These are phyloP conservation scores for Quadroppia sp. DNA, from an alignment of 2,888 invertebrate species.

Conservation along the genomic window DNA sequence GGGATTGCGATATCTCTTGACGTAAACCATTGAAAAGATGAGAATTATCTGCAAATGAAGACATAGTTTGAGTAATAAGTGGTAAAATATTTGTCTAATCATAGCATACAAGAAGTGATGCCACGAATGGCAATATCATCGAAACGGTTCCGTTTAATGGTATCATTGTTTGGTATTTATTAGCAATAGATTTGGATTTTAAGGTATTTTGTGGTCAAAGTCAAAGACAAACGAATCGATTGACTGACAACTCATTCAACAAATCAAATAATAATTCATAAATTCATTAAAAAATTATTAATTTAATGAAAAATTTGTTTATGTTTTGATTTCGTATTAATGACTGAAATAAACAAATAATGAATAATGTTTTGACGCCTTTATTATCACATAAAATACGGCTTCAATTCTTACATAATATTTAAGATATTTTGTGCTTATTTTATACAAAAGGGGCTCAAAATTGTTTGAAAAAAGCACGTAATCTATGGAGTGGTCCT, in stretches of 20 bases:
- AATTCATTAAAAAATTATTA: not conserved
- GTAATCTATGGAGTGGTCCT: not conserved
- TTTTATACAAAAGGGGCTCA: not conserved
- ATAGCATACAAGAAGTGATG: slow-evolving; percentile 22
- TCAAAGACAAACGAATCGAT: not conserved
- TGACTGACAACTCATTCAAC: not conserved
- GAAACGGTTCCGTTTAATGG: slow-evolving; percentile 38
- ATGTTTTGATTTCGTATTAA: not conserved
- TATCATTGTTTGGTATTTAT: slow-evolving; percentile 46
- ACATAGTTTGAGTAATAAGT: not conserved
- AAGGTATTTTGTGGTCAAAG: not conserved
- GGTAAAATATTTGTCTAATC: not conserved
- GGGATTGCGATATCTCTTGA: slow-evolving; percentile 52
- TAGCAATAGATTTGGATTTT: not conserved
- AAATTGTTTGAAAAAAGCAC: not conserved
- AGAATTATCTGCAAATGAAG: slow-evolving; percentile 51
- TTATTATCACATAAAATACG: not conserved
- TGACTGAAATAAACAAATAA: not conserved
- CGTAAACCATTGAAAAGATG: slow-evolving; percentile 52
- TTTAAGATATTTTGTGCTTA: not conserved
- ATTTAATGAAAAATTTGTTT: not conserved
- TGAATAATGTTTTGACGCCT: not conserved
- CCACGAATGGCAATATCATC: slow-evolving; percentile 27
- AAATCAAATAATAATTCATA: not conserved
- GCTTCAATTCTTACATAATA: not conserved